Base-by-base conservation (phyloP, 2,113 vertebrate species). In the Rhinopomastus cyanomelas region DNA sequence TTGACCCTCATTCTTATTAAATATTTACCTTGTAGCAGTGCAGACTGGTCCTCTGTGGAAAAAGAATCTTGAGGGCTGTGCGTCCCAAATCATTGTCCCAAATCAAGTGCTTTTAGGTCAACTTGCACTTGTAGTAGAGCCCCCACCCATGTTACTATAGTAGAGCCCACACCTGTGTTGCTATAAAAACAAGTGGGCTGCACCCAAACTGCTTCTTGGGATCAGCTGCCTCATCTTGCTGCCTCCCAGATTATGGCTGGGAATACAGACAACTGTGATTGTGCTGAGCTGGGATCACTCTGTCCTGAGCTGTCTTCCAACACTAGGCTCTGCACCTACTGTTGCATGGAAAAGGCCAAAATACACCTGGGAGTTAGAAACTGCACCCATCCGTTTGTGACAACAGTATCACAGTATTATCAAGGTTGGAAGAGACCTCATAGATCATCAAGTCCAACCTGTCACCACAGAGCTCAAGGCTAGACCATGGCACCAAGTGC, bases 1-100 rank as follows among this genome's bases (percentile, higher is more conserved):
- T 71, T 85, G 87, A 89, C 87, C 82, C 83, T 79, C 55, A 84
- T 62, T 72, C 89, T 85, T 77, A 93, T 88, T 88, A 95, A 95
- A 92, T 96, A 95, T 94, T 96, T 75, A 94, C 84, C 9, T 21
- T 2, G 3, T 5, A 55, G 53, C 26, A 53, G 7, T 29, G 34
- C 42, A 72, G 81, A 49, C 36, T 21, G 29, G 82, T 79, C 52
- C 46, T 26, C 19, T 12, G 1, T 29, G 71, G 78, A 76, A 92
- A 80, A 65, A 46, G 66, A 84, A 21, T 20, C 37, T 57, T 55
- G 19, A 87, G 71, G 86, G 37, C 25, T 48, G 48, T 27, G 32
- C 0, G 42, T 65, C 29, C 48, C 34, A 64, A 27, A 55, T 34
- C 23, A 34, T 25, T 56, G 8, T 29, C 32, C 29, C 23, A 55